These are phyloP conservation scores for Macrotus californicus DNA, from an alignment of 2,113 vertebrate genomes.

Conservation along the genomic window DNA sequence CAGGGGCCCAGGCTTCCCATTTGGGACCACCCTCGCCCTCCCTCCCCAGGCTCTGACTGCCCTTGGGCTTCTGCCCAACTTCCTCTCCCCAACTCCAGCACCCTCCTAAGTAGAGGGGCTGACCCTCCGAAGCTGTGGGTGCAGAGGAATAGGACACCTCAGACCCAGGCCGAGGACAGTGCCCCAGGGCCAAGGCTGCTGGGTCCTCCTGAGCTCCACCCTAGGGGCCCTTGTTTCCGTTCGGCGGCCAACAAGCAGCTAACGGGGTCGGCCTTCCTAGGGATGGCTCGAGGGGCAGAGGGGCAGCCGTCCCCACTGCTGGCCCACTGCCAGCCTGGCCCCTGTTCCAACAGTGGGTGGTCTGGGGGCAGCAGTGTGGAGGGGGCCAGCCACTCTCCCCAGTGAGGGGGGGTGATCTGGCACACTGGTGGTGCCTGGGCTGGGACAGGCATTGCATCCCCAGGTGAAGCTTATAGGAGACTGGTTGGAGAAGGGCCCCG, in stretches of 20 bases:
- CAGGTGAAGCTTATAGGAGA: background rate
- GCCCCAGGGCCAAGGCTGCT: background rate
- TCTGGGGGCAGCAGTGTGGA: background rate
- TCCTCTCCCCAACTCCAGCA: background rate
- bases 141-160: background rate
- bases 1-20: background rate
- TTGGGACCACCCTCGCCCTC: fast-evolving
- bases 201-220: background rate
- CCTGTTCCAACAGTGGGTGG: background rate
- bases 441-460: background rate
- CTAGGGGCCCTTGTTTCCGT: background rate
- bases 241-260: background rate
- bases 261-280: background rate
- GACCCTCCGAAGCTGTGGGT: background rate
- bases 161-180: background rate
- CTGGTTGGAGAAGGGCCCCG: too few relatives aligned
- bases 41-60: background rate
- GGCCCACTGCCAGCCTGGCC: background rate
- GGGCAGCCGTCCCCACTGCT: background rate
- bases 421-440: background rate
- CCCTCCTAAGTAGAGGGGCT: too few relatives aligned
- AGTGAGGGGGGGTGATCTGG: fast-evolving
- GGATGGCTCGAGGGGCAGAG: background rate
- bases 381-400: background rate
- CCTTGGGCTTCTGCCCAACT: fast-evolving